Evolutionary conservation across 2,797 vertebrate species (phyloP).

Genomic region (Ceryle rudis): DNA sequence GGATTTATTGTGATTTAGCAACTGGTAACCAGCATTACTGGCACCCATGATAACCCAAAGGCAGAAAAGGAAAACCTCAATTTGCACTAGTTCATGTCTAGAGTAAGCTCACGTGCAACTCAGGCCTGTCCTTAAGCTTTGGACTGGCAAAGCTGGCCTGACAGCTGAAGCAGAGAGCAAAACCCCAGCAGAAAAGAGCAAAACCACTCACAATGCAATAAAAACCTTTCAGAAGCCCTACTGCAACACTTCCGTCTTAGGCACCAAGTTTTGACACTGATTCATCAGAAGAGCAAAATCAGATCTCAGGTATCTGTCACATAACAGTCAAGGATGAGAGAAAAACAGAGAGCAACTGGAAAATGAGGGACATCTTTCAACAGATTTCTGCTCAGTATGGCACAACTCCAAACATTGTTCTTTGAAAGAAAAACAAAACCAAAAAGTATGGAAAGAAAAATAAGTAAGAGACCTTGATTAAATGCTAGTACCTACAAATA

Average conservation of each 20-base stretch:
- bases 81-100: not conserved
- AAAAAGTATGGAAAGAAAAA: not conserved
- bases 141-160: not conserved
- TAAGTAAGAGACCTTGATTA: not conserved
- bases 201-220: not conserved
- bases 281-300: not conserved
- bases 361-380: not conserved
- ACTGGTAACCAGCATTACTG: not conserved
- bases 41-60: not conserved
- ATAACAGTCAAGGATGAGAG: not conserved
- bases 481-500: not conserved
- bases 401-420: not conserved
- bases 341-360: not conserved
- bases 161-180: not conserved
- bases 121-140: not conserved
- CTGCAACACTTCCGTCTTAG: not conserved
- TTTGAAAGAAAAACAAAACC: not conserved
- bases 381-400: not conserved
- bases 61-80: not conserved
- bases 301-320: not conserved
- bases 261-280: not conserved
- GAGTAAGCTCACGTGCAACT: not conserved
- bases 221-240: not conserved
- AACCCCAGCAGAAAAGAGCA: not conserved
- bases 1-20: not conserved